Evolutionary conservation across 2,797 vertebrate genomes (phyloP), one percentile per base, ranked within the genome.

Genomic region (Bovichtus diacanthus): DNA sequence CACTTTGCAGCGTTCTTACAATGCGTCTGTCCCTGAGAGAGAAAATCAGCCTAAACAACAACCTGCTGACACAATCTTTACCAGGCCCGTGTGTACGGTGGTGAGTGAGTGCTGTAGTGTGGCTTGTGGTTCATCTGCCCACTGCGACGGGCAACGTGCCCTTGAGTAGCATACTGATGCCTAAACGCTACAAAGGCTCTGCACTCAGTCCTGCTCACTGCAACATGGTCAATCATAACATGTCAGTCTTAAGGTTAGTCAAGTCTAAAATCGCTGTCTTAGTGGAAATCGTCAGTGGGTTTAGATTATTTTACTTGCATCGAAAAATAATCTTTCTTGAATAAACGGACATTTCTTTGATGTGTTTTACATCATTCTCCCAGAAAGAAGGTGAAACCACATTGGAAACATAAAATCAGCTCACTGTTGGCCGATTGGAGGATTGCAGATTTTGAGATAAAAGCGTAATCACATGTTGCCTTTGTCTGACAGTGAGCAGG

Each of bases 131-230:
- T 49, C 64, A 77, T 58, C 81, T 80, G 36, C 29, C 56, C 1
- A 34, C 61, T 50, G 69, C 43, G 29, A 74, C 51, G 29, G 60
- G 21, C 69, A 78, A 60, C 72, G 74, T 67, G 72, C 74, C 82
- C 69, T 80, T 67, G 60, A 81, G 74, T 62, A 23, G 70, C 65
- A 46, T 18, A 15, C 50, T 69, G 74, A 80, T 83, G 62, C 47
- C 38, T 23, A 41, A 76, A 66, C 62, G 59, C 71, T 41, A 53
- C 25, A 68, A 70, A 69, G 29, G 12, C 68, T 63, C 61, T 76
- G 78, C 36, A 51, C 65, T 81, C 54, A 44, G 47, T 64, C 41
- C 19, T 38, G 19, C 34, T 77, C 12, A 4, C 36, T 64, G 66
- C 46, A 70, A 73, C 62, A 62, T 46, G 0, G 64, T 66, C 23